phyloP scores from a whole-genome alignment of 2,113 vertebrate species.

The Zosterops hypoxanthus region DNA sequence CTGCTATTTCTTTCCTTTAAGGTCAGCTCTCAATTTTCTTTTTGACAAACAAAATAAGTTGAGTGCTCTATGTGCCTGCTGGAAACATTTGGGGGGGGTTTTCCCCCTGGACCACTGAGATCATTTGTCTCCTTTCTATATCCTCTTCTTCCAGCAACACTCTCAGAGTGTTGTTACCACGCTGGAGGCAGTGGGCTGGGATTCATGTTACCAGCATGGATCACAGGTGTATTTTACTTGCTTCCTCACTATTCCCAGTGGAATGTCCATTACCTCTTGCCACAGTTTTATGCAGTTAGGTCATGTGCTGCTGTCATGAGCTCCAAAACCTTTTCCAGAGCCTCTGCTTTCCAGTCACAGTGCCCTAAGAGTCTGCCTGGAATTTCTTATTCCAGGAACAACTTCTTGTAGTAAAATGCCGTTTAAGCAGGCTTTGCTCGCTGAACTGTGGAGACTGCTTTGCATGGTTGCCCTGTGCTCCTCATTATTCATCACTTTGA shows the following conservation, averaged over 20 bases:
- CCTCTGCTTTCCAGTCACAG: neutral
- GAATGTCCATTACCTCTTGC: neutral
- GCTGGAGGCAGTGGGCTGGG: neutral
- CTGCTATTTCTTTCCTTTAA: neutral
- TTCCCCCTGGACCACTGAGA: neutral
- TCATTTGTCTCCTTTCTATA: neutral
- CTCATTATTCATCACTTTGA: slow-evolving; percentile 27
- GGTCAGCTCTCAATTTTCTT: neutral
- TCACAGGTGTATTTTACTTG: neutral
- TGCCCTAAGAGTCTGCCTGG: neutral
- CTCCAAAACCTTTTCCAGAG: neutral
- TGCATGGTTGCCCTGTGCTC: slow-evolving; percentile 15
- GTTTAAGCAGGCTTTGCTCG: neutral
- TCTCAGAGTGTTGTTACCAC: neutral
- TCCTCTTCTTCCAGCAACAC: neutral
- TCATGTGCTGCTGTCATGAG: neutral
- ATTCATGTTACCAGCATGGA: neutral
- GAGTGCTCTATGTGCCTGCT: fast-evolving
- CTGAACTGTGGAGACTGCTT: neutral
- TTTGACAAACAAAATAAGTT: neutral
- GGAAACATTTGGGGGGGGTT: neutral
- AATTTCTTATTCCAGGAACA: neutral
- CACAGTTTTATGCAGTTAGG: neutral
- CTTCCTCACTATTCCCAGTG: neutral
- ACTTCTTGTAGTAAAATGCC: neutral